These are phyloP conservation scores for Odontamblyopus lacepedii DNA, from an alignment of 2,797 vertebrate genomes.

Conservation along the genomic window DNA sequence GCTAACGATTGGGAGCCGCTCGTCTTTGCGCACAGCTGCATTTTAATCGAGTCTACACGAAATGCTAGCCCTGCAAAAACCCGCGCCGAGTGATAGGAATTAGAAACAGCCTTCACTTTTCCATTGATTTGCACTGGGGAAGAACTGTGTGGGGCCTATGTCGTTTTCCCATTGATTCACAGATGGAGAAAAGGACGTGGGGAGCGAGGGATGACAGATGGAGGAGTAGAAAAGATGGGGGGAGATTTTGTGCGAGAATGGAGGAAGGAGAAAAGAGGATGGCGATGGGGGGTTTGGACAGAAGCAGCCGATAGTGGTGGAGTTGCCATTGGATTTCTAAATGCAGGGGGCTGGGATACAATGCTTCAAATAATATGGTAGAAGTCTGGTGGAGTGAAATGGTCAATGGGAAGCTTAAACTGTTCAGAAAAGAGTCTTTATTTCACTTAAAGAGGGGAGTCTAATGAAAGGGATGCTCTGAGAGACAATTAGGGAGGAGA, in stretches of 20 bases:
- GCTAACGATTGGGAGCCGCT: slow-evolving; percentile 22
- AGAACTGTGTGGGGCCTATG: slow-evolving; percentile 33
- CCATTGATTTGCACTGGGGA: slow-evolving; percentile 57
- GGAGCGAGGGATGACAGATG: slow-evolving; percentile 29
- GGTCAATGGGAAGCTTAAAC: slow-evolving; percentile 27
- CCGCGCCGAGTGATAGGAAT: slow-evolving; percentile 57
- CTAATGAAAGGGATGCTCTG: slow-evolving; percentile 38
- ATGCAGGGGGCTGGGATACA: slow-evolving; percentile 10
- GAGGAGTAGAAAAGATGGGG: slow-evolving; percentile 18
- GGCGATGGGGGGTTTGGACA: not conserved
- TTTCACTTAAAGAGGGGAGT: slow-evolving; percentile 40
- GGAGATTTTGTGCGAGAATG: slow-evolving; percentile 12
- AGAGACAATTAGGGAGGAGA: slow-evolving; percentile 1
- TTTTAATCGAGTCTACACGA: slow-evolving; percentile 67
- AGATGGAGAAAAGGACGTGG: slow-evolving; percentile 39
- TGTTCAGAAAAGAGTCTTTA: slow-evolving; percentile 36
- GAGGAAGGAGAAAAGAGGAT: slow-evolving; percentile 1
- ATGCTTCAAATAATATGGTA: slow-evolving; percentile 4
- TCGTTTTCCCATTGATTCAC: slow-evolving; percentile 42
- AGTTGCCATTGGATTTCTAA: slow-evolving; percentile 37
- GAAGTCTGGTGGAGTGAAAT: slow-evolving; percentile 12
- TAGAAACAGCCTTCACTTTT: slow-evolving; percentile 56
- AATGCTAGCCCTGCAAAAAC: slow-evolving; percentile 66
- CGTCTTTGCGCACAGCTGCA: slow-evolving; percentile 34
- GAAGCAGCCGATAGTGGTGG: slow-evolving; percentile 13